A percentile compares a stretch with the other conserved stretches of the same genome.
phyloP scores from a whole-genome alignment of 2,888 invertebrate genomes.

The Polymixis flavicincta region DNA sequence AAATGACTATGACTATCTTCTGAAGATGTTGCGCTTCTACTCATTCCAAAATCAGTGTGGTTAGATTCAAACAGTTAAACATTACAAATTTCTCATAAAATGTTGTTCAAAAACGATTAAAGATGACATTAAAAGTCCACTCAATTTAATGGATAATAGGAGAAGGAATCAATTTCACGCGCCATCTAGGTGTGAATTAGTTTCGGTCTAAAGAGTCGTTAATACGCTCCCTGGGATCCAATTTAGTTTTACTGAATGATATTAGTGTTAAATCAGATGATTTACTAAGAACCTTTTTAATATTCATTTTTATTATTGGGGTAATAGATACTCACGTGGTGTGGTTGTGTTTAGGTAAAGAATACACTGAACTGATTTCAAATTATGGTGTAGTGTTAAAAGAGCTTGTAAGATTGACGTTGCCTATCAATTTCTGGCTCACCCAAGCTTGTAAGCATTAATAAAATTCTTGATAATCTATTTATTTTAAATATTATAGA shows the following conservation, averaged over 20 bases:
- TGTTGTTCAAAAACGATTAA: conserved; percentile 2
- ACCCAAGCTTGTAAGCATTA: neutral
- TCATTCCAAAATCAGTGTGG: neutral
- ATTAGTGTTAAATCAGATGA: conserved; percentile 32
- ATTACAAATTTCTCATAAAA: conserved; percentile 1
- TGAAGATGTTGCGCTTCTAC: neutral
- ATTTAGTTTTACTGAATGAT: conserved; percentile 65
- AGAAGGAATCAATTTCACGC: conserved; percentile 75
- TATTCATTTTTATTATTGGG: neutral
- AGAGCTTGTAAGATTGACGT: neutral
- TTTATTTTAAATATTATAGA: too few species aligned
- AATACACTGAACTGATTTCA: neutral
- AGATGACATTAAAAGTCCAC: conserved; percentile 42
- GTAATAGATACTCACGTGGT: neutral
- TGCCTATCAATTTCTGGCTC: neutral
- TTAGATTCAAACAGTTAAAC: neutral
- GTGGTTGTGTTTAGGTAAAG: neutral
- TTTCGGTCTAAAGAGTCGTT: conserved; percentile 60
- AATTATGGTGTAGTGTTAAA: neutral
- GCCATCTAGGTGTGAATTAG: conserved; percentile 71
- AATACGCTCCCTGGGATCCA: conserved; percentile 64
- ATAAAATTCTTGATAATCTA: neutral
- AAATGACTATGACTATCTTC: too few species aligned
- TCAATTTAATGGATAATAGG: conserved; percentile 62
- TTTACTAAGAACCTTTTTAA: neutral